A percentile compares a stretch with the other conserved stretches of the same genome.
These are phyloP conservation scores for Trachelus stipa DNA, from an alignment of 2,888 invertebrate genomes.

Conservation along the genomic window DNA sequence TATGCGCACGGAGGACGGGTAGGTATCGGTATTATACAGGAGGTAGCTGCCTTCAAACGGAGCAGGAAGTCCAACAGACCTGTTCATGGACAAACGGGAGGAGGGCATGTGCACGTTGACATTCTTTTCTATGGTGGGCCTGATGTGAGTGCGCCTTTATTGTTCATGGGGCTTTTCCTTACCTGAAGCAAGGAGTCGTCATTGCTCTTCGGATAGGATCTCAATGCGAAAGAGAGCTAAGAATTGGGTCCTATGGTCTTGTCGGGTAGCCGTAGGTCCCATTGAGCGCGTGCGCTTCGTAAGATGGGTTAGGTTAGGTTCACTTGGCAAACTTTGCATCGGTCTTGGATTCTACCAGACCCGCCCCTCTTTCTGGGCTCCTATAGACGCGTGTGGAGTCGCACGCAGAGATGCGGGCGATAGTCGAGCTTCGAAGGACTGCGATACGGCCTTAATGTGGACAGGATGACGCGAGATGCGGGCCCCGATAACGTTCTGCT, in stretches of 20 bases:
- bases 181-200: background rate
- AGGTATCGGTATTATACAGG: background rate
- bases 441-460: slow-evolving; percentile 38
- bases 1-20: slow-evolving; percentile 12
- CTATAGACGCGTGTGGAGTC: slow-evolving; percentile 4
- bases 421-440: slow-evolving; percentile 7
- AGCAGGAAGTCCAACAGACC: slow-evolving; percentile 54
- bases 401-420: slow-evolving; percentile 5
- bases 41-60: slow-evolving; percentile 2
- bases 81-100: slow-evolving; percentile 30
- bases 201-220: no score
- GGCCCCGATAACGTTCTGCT: slow-evolving; percentile 36
- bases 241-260: no score
- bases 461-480: slow-evolving; percentile 44
- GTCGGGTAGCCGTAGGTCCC: no score
- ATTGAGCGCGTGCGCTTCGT: no score
- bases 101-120: slow-evolving; percentile 49
- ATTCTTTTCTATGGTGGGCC: slow-evolving; percentile 41
- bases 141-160: slow-evolving; percentile 33
- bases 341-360: no score
- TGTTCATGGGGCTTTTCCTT: slow-evolving; percentile 25
- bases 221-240: no score
- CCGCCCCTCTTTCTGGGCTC: slow-evolving; percentile 1
- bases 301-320: no score
- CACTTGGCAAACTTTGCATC: no score